Base-by-base conservation (phyloP, 2,797 vertebrate species). In the Acipenser oxyrinchus region DNA sequence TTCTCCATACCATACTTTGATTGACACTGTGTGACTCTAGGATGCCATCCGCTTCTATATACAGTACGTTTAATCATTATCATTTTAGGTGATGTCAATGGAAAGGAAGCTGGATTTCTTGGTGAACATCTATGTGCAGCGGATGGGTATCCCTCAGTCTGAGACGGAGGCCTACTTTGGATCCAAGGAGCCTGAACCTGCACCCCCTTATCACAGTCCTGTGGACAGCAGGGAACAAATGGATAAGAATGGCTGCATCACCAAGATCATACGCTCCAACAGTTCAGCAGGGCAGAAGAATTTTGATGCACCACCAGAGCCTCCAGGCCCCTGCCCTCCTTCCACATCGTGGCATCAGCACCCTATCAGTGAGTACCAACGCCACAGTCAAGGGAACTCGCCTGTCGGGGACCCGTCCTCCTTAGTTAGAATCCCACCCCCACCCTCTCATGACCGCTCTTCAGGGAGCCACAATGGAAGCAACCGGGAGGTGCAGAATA, bases 51-150 rank as follows among this genome's bases (percentile, higher is more conserved):
- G 23, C 23, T 37, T 37, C 23, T 12, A 0, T 0, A 0, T 10
- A 55, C 18, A 7, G n/a, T 0, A 0, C 0, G 0, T 1, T n/a
- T 13, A 1, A 0, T 62, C 23, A 37, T 37, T 37, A 37, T 37
- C 23, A 37, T 49, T 48, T 13, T 80, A 99, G 97, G 94, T 99
- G 50, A 82, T 93, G 73, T 98, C 97, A 49, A 98, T 99, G 95
- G 97, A 99, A 82, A 93, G 96, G 78, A 99, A 99, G 80, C 76
- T 99, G 68, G 97, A 99, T 75, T 99, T 99, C 81, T 85, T 99
- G 79, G 95, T 99, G 7, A 96, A 93, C 77, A 94, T 99, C 70
- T 99, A 99, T 79, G 92, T 94, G 78, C 96, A 98, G 82, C 82
- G 93, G 15, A 96, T 98, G 96, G 95, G 95, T 67, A 95, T 99